A percentile compares a stretch with the other conserved stretches of the same genome.
Conservation (phyloP, 2,113 vertebrate genomes). For the Muntiacus muntjak region DNA sequence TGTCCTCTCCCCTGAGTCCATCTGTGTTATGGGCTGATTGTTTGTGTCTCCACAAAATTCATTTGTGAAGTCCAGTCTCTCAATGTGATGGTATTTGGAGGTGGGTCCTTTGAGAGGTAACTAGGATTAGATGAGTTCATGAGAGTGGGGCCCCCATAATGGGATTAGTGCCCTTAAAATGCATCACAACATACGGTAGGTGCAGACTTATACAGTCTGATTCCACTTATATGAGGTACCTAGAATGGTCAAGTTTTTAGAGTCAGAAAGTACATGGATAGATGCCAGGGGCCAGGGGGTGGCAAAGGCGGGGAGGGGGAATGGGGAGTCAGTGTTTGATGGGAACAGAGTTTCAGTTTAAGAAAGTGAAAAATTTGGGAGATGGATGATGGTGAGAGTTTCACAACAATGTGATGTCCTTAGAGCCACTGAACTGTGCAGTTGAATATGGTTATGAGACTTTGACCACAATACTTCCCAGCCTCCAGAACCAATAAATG, state of each 20-base stretch:
- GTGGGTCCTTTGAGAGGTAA: background rate
- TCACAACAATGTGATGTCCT: background rate
- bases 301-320: accelerated
- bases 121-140: background rate
- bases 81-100: background rate
- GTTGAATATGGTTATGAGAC: background rate
- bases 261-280: background rate
- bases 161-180: background rate
- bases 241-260: background rate
- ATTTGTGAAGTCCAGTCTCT: background rate
- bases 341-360: background rate
- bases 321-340: background rate
- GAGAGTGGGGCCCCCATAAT: background rate
- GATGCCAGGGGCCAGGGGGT: background rate
- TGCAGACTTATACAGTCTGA: background rate
- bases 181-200: background rate
- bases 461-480: background rate
- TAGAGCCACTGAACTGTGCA: background rate
- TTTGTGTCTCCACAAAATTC: background rate
- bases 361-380: background rate
- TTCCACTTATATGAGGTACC: background rate
- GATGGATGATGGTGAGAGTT: background rate
- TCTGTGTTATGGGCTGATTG: background rate
- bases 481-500: background rate
- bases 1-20: background rate